Conservation (phyloP, 2,888 invertebrate species). For the Amphipyra tragopoginis region DNA sequence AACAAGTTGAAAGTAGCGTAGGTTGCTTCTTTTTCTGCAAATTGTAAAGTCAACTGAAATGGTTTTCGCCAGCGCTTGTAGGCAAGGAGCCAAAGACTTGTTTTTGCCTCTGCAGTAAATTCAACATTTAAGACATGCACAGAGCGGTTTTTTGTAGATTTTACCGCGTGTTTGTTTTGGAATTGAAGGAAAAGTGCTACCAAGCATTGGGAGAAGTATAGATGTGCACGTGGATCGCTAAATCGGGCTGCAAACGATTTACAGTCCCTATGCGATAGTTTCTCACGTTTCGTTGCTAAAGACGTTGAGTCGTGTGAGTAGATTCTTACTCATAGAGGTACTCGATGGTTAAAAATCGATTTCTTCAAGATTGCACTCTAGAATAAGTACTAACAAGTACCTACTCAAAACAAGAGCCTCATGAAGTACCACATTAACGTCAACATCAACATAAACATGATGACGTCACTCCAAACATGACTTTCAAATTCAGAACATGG, state of each 20-base stretch:
- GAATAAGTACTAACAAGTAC: constrained; percentile 18
- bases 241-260: too few relatives aligned
- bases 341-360: constrained; percentile 1
- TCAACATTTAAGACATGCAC: constrained; percentile 42
- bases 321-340: neutral
- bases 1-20: constrained; percentile 7
- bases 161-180: constrained; percentile 21
- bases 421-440: constrained; percentile 1
- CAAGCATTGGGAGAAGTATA: neutral
- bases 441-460: constrained; percentile 2
- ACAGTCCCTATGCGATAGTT: too few relatives aligned
- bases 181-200: constrained; percentile 10
- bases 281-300: too few relatives aligned
- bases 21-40: constrained; percentile 37
- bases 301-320: neutral
- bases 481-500: constrained; percentile 1
- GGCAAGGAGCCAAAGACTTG: constrained; percentile 48
- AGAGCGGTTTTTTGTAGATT: constrained; percentile 27
- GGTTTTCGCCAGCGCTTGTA: constrained; percentile 26
- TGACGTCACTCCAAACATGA: constrained; percentile 2
- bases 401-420: constrained; percentile 11
- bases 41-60: constrained; percentile 47
- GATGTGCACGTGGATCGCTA: neutral
- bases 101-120: constrained; percentile 48
- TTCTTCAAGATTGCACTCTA: constrained; percentile 19